phyloP scores from a whole-genome alignment of 2,888 invertebrate genomes.

The Myathropa florea region DNA sequence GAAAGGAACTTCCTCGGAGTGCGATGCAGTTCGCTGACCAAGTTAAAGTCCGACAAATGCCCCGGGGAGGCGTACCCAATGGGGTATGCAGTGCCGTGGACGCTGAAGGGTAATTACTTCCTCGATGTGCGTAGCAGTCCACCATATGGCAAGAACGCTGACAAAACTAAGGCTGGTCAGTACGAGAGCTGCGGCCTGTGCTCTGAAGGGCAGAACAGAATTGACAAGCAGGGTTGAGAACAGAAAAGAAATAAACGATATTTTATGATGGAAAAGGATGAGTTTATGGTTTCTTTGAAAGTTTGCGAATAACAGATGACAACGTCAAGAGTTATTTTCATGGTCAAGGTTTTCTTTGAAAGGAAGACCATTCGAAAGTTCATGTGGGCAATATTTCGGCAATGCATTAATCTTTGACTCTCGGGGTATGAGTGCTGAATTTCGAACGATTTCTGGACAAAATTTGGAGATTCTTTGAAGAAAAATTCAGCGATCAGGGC shows the following conservation, averaged over 20 bases:
- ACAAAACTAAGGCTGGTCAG: not conserved
- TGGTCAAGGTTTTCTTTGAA: too few relatives aligned
- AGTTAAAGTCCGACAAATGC: conserved; percentile 75
- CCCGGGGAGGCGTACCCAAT: conserved; percentile 74
- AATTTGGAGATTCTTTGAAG: too few relatives aligned
- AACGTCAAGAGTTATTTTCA: too few relatives aligned
- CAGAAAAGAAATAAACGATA: not conserved
- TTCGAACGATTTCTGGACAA: too few relatives aligned
- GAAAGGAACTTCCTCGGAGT: conserved; percentile 75
- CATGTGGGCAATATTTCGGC: too few relatives aligned
- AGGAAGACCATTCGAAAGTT: too few relatives aligned
- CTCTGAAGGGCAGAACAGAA: not conserved
- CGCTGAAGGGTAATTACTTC: conserved; percentile 78
- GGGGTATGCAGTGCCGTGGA: conserved; percentile 75
- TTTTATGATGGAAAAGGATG: not conserved
- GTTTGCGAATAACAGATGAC: too few relatives aligned
- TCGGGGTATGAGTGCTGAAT: too few relatives aligned
- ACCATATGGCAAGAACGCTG: conserved; percentile 75
- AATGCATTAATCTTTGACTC: too few relatives aligned
- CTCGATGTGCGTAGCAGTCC: conserved; percentile 74
- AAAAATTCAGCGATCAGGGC: too few relatives aligned
- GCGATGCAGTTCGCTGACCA: conserved; percentile 74
- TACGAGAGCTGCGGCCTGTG: conserved; percentile 46
- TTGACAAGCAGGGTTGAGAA: not conserved
- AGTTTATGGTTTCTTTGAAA: not conserved